Conservation (phyloP, 1,140 invertebrate species). For the Copidosoma floridanum region DNA sequence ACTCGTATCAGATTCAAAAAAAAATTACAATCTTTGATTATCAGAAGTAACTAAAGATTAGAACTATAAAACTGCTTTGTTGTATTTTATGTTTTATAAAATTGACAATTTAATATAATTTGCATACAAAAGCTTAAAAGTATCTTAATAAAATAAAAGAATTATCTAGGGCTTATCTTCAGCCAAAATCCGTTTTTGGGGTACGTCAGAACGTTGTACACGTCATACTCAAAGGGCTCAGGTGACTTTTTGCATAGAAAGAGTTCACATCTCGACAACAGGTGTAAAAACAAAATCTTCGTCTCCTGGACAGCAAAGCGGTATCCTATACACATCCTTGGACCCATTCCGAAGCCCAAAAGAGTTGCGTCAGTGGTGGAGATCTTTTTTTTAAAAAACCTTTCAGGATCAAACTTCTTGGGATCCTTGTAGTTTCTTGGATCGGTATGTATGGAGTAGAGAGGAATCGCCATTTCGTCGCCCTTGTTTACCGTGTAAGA, state of each 20-base stretch:
- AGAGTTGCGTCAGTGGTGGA: conserved; percentile 40
- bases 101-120: too few species aligned
- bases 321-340: conserved; percentile 54
- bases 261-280: conserved; percentile 36
- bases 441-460: not conserved
- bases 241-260: conserved; percentile 29
- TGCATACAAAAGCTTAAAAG: too few species aligned
- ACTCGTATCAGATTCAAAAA: too few species aligned
- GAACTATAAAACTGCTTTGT: too few species aligned
- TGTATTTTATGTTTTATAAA: too few species aligned
- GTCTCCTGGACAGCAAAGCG: conserved; percentile 39
- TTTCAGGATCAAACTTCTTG: not conserved
- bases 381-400: conserved; percentile 35
- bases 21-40: too few species aligned
- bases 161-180: not conserved
- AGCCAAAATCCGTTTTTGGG: conserved; percentile 29
- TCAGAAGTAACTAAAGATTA: too few species aligned
- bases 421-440: not conserved
- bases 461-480: not conserved
- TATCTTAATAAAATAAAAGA: too few species aligned
- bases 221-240: conserved; percentile 24
- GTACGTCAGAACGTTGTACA: conserved; percentile 1
- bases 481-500: not conserved
- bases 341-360: conserved; percentile 52
- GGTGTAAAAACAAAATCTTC: conserved; percentile 38